Evolutionary conservation across 1,140 invertebrate genomes (phyloP).

Genomic region (Choristoneura fumiferana): DNA sequence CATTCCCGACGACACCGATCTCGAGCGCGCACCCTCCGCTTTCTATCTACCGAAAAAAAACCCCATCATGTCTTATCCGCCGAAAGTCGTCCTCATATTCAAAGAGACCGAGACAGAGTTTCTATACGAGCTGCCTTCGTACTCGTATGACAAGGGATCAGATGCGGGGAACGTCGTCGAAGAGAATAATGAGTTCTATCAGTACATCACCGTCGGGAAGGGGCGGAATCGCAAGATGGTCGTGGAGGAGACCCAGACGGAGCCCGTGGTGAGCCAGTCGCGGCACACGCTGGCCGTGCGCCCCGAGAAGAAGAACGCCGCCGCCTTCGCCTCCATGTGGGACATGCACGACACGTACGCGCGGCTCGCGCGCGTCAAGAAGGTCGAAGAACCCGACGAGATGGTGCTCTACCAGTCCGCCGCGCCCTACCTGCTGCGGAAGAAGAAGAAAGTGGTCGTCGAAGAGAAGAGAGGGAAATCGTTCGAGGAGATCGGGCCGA

Average conservation of each 20-base stretch:
- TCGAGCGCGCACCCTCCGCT: conserved; percentile 71
- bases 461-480: conserved; percentile 36
- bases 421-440: conserved; percentile 47
- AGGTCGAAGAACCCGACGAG: conserved; percentile 68
- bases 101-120: conserved; percentile 83
- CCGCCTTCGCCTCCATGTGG: conserved; percentile 84
- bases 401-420: conserved; percentile 68
- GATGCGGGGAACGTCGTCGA: conserved; percentile 78
- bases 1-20: conserved; percentile 34
- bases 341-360: conserved; percentile 85
- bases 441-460: conserved; percentile 38
- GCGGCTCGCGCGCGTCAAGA: conserved; percentile 53
- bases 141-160: conserved; percentile 80
- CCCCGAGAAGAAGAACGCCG: conserved; percentile 77
- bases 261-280: conserved; percentile 79
- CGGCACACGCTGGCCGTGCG: conserved; percentile 79
- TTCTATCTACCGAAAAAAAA: conserved; percentile 72
- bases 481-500: conserved; percentile 55
- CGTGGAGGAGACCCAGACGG: conserved; percentile 83
- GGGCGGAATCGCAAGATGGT: conserved; percentile 81
- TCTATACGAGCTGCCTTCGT: conserved; percentile 82
- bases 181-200: conserved; percentile 82
- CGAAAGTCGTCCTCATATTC: conserved; percentile 80
- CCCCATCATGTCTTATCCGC: conserved; percentile 56
- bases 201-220: conserved; percentile 80